Conservation (phyloP, 2,113 vertebrate species). For the Tachycineta bicolor region DNA sequence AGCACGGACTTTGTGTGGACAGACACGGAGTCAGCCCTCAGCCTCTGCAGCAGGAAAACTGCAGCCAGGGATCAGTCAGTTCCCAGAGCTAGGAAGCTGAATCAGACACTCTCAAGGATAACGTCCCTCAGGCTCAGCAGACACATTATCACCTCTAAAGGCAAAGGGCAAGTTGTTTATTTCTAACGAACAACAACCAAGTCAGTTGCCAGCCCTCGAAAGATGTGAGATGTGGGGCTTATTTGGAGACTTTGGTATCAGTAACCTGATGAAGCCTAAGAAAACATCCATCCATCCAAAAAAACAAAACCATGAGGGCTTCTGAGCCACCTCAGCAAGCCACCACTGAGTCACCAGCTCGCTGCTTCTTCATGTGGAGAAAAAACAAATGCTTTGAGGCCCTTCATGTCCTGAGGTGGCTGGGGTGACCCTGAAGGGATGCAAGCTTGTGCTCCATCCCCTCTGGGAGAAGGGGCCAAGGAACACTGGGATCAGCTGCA, state of each 20-base stretch:
- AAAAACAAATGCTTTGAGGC: not conserved
- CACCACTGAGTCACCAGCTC: not conserved
- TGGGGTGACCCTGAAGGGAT: not conserved
- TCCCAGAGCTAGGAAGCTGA: not conserved
- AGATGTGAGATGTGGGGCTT: not conserved
- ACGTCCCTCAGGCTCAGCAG: not conserved
- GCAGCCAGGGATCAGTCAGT: not conserved
- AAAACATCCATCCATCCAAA: not conserved
- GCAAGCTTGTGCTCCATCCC: not conserved
- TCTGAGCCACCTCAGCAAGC: not conserved
- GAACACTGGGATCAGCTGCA: not conserved
- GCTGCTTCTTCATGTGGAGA: not conserved
- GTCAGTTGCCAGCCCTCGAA: not conserved
- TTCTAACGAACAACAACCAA: not conserved
- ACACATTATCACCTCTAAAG: not conserved
- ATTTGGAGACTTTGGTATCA: not conserved
- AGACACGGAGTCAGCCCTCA: not conserved
- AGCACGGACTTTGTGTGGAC: not conserved
- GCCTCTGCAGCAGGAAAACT: not conserved
- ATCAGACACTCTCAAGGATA: not conserved
- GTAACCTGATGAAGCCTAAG: not conserved
- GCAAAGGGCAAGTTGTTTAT: not conserved
- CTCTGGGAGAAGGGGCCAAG: not conserved
- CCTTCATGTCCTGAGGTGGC: not conserved
- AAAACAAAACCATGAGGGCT: not conserved